Conservation (phyloP, 2,888 invertebrate species). For the Keiferia lycopersicella region DNA sequence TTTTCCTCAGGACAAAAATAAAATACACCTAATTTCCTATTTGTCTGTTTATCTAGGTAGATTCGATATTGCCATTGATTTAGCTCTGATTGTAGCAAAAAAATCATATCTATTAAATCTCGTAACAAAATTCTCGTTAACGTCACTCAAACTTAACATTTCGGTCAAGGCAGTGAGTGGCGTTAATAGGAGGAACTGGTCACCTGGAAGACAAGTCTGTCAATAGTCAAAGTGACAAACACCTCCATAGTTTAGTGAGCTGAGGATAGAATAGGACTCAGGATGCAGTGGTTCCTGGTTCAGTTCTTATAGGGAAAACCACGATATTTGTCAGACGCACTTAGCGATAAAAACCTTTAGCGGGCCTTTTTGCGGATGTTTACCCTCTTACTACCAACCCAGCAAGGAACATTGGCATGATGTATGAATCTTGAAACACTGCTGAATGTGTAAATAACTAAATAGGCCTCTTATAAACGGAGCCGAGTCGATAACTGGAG, state of each 20-base stretch:
- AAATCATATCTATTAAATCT: neutral
- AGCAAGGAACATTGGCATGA: neutral
- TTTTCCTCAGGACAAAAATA: too few species aligned
- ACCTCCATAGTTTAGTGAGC: too few species aligned
- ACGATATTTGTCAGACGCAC: too few species aligned
- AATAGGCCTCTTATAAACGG: slow-evolving; percentile 59
- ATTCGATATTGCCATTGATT: too few species aligned
- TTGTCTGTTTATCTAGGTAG: too few species aligned
- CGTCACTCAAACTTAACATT: slow-evolving; percentile 16
- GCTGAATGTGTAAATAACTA: slow-evolving; percentile 51
- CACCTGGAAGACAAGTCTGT: slow-evolving; percentile 17
- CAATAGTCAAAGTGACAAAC: slow-evolving; percentile 2
- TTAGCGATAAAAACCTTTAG: too few species aligned
- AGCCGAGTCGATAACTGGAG: slow-evolving; percentile 65
- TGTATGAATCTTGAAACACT: neutral
- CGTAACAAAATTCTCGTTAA: slow-evolving; percentile 10
- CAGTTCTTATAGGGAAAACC: too few species aligned
- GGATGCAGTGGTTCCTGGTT: too few species aligned
- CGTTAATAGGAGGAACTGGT: neutral
- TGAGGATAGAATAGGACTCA: too few species aligned
- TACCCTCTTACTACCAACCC: neutral
- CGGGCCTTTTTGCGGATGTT: too few species aligned
- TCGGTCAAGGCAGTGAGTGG: slow-evolving; percentile 18
- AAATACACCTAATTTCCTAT: too few species aligned
- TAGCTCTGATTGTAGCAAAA: neutral